A percentile compares a stretch with the other conserved stretches of the same genome.
Conservation (phyloP, 2,888 invertebrate genomes). For the Syrphus vitripennis region DNA sequence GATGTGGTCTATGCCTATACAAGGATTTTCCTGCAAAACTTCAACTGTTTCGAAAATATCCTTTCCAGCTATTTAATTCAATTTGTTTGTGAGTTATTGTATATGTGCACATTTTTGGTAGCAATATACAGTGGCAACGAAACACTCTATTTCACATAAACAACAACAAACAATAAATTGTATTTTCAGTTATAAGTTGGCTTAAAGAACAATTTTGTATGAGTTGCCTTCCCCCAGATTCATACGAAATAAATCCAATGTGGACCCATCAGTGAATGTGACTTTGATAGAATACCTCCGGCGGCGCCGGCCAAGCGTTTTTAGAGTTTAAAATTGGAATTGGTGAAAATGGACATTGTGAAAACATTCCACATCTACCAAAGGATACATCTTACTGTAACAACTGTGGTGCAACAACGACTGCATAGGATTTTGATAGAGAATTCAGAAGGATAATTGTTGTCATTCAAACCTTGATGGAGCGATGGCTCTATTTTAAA, state of each 20-base stretch:
- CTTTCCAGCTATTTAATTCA: slow-evolving; percentile 56
- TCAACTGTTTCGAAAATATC: not conserved
- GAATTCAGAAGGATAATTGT: slow-evolving; percentile 15
- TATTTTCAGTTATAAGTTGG: slow-evolving; percentile 47
- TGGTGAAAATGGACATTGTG: slow-evolving; percentile 7
- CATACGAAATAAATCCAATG: not conserved
- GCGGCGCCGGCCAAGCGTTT: not conserved
- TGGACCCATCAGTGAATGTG: slow-evolving; percentile 46
- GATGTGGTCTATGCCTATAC: not conserved
- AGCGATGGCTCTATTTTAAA: not conserved
- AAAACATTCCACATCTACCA: not conserved
- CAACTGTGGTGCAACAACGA: not conserved
- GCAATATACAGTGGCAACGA: not conserved
- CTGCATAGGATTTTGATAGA: not conserved
- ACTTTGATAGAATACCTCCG: slow-evolving; percentile 53
- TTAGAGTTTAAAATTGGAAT: not conserved
- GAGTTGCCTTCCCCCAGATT: not conserved
- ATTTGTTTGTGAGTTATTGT: slow-evolving; percentile 53
- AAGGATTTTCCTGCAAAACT: not conserved
- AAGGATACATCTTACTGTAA: not conserved
- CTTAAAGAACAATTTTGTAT: not conserved
- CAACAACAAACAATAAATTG: slow-evolving; percentile 64
- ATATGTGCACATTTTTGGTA: not conserved
- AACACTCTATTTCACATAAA: not conserved
- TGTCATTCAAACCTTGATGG: slow-evolving; percentile 15